Percentiles rank a stretch among this genome's conserved stretches.
Evolutionary conservation across 1,140 invertebrate species (phyloP).

Genomic region (Brachionus plicatilis): DNA sequence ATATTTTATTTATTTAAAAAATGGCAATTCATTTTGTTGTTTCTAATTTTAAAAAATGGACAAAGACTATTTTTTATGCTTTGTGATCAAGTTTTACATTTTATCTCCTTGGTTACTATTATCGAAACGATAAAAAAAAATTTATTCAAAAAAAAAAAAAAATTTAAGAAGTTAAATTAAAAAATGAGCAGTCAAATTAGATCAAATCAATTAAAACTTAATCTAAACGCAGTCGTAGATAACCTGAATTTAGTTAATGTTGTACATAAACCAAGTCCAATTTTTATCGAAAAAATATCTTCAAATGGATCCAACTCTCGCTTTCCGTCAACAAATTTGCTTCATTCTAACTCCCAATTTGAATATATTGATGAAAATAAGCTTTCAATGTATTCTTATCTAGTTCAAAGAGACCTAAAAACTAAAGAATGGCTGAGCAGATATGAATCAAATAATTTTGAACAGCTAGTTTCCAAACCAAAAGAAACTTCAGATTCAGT

Average conservation of each 20-base stretch:
- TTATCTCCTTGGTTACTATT: neutral
- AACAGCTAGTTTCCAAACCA: neutral
- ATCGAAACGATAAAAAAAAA: neutral
- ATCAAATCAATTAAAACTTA: neutral
- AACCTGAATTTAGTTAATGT: conserved; percentile 5
- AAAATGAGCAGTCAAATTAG: neutral
- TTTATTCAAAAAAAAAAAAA: neutral
- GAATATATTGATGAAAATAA: neutral
- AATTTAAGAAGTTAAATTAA: neutral
- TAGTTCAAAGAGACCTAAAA: conserved; percentile 13
- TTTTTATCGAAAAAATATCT: neutral
- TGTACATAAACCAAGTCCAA: neutral
- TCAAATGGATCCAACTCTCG: neutral
- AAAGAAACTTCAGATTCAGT: neutral
- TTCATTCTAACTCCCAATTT: neutral
- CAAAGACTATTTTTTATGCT: neutral
- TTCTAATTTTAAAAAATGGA: neutral
- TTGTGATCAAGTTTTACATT: neutral
- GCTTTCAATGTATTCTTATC: conserved; percentile 7
- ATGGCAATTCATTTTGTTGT: no score
- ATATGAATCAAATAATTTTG: conserved; percentile 20
- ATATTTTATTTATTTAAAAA: no score
- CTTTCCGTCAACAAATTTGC: neutral
- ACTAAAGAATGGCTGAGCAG: conserved; percentile 26
- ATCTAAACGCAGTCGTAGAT: conserved; percentile 1